A percentile compares a stretch with the other conserved stretches of the same genome.
Evolutionary conservation across 2,888 invertebrate genomes (phyloP).

Genomic region (Drosophila quinaria): DNA sequence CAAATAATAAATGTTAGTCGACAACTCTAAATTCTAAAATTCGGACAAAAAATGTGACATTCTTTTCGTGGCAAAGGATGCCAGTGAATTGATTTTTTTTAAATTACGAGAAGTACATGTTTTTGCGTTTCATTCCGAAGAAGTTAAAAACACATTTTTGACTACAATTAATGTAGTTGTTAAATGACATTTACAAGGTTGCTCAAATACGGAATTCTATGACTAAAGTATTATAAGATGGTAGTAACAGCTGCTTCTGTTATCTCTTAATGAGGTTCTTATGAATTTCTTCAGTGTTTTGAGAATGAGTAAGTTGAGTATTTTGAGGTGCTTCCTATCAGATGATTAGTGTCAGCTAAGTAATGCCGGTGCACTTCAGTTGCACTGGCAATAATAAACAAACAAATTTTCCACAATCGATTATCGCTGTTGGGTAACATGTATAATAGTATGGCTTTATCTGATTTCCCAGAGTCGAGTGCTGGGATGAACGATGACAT

Average conservation of each 20-base stretch:
- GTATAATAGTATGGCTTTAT: conserved; percentile 5
- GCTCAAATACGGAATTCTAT: conserved; percentile 2
- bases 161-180: no score
- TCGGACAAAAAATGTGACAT: no score
- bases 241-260: neutral
- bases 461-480: conserved; percentile 44
- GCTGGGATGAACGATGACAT: conserved; percentile 51
- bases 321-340: conserved; percentile 43
- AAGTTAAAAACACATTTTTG: no score
- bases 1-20: no score
- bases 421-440: conserved; percentile 40
- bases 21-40: no score
- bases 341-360: conserved; percentile 35
- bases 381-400: conserved; percentile 12
- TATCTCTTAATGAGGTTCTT: conserved; percentile 26
- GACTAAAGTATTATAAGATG: neutral
- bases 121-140: no score
- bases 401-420: conserved; percentile 43
- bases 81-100: no score
- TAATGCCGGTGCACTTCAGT: conserved; percentile 53
- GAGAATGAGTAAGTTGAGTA: conserved; percentile 10
- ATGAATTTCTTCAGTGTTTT: conserved; percentile 9
- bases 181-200: conserved; percentile 49
- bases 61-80: no score
- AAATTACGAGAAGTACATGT: no score